Evolutionary conservation across 2,113 vertebrate genomes (phyloP), one percentile per base, ranked within the genome.

Genomic region (Sula dactylatra): DNA sequence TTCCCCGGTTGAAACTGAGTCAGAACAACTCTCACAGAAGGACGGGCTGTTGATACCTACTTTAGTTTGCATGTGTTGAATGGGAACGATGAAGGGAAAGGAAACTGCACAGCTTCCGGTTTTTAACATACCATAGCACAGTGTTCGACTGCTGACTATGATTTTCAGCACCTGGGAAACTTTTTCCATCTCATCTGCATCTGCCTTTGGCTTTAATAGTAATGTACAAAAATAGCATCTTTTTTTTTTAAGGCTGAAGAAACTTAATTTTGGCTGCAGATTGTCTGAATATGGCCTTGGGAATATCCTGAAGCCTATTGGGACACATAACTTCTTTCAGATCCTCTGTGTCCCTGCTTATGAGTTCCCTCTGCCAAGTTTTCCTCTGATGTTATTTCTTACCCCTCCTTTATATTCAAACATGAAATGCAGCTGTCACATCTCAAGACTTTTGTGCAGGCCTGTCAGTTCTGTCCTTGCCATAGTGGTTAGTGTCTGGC

Each of bases 401-500:
- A 21, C 1, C 4, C 11, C 4, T n/a, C 3, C 10, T 86, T 70
- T 58, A 10, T 40, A 59, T 81, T 83, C 36, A 45, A 78, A 0
- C 0, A 0, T 66, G 58, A 78, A 85, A 55, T 44, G 49, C 20
- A 55, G 9, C 55, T 82, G 62, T 83, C 77, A 52, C n/a, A 56
- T 74, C 34, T 93, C 14, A 6, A 78, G 56, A 24, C 31, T 59
- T 73, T 36, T 59, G 47, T 72, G 86, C 36, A 67, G n/a, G 32
- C 64, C 66, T 89, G 69, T 82, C 65, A 36, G n/a, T 82, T 95
- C 52, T 96, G 54, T 66, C 47, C 62, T 72, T 94, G 76, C 56
- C 7, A 5, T 20, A 36, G 56, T 5, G 13, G 70, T 89, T 76
- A 79, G 44, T 8, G 2, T 70, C 69, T 78, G 77, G 59, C 73